Conservation (phyloP, 2,797 vertebrate species). For the Nannoperca australis region DNA sequence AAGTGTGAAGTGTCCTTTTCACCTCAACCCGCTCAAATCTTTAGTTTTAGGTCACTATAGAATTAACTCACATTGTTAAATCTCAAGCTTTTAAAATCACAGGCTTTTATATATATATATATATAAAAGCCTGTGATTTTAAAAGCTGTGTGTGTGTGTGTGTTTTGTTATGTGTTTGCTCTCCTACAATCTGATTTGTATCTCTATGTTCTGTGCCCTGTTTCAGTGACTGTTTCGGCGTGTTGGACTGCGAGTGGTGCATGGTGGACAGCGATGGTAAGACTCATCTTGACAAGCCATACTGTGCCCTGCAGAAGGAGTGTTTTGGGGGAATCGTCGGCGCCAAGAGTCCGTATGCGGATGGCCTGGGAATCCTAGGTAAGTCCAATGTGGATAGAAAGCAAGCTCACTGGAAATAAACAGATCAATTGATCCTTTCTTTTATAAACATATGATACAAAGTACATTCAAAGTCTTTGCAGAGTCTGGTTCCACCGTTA, state of each 20-base stretch:
- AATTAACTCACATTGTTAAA: background rate
- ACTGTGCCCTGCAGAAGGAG: constrained; percentile 97
- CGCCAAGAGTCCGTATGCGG: constrained; percentile 96
- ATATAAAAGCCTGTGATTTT: too few relatives aligned
- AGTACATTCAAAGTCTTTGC: background rate
- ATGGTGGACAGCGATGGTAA: constrained; percentile 98
- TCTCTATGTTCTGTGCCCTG: background rate
- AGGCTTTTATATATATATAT: background rate
- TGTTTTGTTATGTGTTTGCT: background rate
- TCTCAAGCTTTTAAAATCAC: too few relatives aligned
- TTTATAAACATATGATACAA: background rate
- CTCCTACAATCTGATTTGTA: background rate
- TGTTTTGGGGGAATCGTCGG: constrained; percentile 99
- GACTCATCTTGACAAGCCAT: constrained; percentile 95
- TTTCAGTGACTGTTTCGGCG: constrained; percentile 95
- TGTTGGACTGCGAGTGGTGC: constrained; percentile 99
- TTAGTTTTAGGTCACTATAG: background rate
- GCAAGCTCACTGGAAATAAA: background rate
- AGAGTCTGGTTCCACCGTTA: constrained; percentile 1
- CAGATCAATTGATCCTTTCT: background rate
- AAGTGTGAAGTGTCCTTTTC: background rate
- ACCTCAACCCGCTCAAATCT: background rate
- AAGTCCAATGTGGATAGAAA: constrained; percentile 57
- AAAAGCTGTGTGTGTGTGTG: too few relatives aligned
- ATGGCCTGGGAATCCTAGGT: constrained; percentile 93